Base-by-base conservation (phyloP, 1,140 invertebrate genomes). In the Portunus trituberculatus region DNA sequence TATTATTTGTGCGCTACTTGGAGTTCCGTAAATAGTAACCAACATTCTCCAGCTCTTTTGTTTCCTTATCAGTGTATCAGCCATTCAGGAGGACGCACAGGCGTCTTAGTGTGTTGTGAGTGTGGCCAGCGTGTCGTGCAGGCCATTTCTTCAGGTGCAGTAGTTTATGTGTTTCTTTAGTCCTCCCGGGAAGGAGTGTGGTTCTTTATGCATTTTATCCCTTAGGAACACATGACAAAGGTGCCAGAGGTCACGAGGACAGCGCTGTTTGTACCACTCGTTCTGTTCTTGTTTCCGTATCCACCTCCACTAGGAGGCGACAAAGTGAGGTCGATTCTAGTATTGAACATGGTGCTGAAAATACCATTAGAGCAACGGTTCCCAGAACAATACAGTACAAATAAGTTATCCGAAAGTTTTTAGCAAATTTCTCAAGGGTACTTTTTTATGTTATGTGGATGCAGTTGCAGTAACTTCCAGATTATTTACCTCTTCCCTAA, bases 311-410 rank as follows among this genome's bases (percentile, higher is more conserved):
- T 20, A n/a, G 20, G 16, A n/a, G 67, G 67, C 6, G 25, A 7
- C 25, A 20, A n/a, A 76, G 67, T 76, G 67, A 76, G 20, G 67
- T n/a, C 20, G 6, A 76, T n/a, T n/a, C n/a, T 20, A n/a, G 12
- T 76, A 76, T 25, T n/a, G 67, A 76, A n/a, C 16, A 76, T 7
- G 25, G n/a, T n/a, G n/a, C 67, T 76, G 67, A 76, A n/a, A n/a
- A 76, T 25, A 76, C 25, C n/a, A 7, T n/a, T n/a, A 76, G 20
- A 76, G 67, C 67, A 76, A n/a, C 67, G 67, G 25, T 76, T 7
- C 67, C 67, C n/a, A 76, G 67, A 76, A 76, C 67, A 76, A 25
- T 76, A 76, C 67, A 76, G 67, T 76, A 76, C 67, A 76, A 76
- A 76, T 76, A 76, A 76, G 67, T 76, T 76, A 76, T 76, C 25